phyloP scores from a whole-genome alignment of 2,113 vertebrate genomes.

The Pogona vitticeps region DNA sequence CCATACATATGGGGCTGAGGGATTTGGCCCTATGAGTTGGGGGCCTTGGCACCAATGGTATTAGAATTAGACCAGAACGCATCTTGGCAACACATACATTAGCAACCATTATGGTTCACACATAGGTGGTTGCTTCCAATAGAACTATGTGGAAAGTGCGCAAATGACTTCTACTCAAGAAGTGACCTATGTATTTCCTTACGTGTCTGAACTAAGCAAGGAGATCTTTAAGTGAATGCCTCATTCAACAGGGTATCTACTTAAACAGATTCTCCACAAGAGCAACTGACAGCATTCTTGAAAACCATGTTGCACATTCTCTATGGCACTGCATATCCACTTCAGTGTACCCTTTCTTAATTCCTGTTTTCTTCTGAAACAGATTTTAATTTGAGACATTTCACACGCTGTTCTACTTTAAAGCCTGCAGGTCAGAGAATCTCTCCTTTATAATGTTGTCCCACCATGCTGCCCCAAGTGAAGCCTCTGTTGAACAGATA shows the following conservation, averaged over 20 bases:
- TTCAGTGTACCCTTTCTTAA: not conserved
- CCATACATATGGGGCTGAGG: not conserved
- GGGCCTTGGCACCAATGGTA: not conserved
- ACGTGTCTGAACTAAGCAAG: not conserved
- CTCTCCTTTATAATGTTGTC: not conserved
- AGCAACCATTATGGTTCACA: not conserved
- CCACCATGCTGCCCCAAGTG: conserved; percentile 4
- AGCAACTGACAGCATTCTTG: not conserved
- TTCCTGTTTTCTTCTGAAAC: not conserved
- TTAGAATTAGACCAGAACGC: not conserved
- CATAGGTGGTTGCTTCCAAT: not conserved
- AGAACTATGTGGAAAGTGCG: not conserved
- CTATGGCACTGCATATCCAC: fast-evolving
- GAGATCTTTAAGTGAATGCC: not conserved
- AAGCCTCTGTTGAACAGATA: not conserved
- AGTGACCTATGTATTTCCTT: not conserved
- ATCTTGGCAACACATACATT: not conserved
- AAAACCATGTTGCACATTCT: not conserved
- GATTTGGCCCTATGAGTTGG: not conserved
- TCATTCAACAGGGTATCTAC: not conserved
- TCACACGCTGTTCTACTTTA: not conserved
- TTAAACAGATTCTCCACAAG: not conserved
- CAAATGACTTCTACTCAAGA: not conserved
- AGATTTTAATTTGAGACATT: not conserved
- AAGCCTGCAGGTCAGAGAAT: not conserved